Base-by-base conservation (phyloP, 2,888 invertebrate genomes). In the Nomada lathburiana region DNA sequence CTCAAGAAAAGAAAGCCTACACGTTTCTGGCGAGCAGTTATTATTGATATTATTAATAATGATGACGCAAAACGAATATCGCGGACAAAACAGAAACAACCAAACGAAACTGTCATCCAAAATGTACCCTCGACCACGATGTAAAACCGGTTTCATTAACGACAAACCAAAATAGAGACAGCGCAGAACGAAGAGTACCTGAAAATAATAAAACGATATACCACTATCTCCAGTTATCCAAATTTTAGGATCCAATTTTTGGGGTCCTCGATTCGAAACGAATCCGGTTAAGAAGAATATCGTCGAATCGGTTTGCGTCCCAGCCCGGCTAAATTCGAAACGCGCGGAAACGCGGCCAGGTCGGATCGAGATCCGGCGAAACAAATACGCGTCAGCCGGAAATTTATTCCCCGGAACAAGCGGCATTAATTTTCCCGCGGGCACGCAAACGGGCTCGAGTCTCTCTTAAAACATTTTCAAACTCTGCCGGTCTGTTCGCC, bases 391-490 rank as follows among this genome's bases (percentile, higher is more conserved):
- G 71, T n/a, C 62, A 29, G 59, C 23, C 50, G 76, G 64, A 64
- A 76, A 81, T 82, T 73, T 73, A 76, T 82, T 73, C 36, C n/a
- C 29, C 52, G 29, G 55, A 76, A 82, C 71, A 63, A 52, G 52
- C 47, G 62, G 57, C 82, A 83, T 83, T 77, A 83, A 83, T 82
- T 69, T 77, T 65, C 59, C 73, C 72, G 68, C 55, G 44, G 42
- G 18, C 23, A 29, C 72, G 65, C 63, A 69, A 72, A 72, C 50
- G 57, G 52, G 62, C 55, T 57, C n/a, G 47, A 63, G 47, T 47
- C 57, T 47, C 77, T 67, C 55, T 83, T 74, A 74, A 83, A 83
- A 82, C 73, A 82, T 74, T 82, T 83, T 83, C 74, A 83, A 82
- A 83, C 60, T 83, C 67, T 47, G 73, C 20, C 57, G 53, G 63